These are phyloP conservation scores for Ennomos fuscantarius DNA, from an alignment of 2,888 invertebrate species.

Conservation along the genomic window DNA sequence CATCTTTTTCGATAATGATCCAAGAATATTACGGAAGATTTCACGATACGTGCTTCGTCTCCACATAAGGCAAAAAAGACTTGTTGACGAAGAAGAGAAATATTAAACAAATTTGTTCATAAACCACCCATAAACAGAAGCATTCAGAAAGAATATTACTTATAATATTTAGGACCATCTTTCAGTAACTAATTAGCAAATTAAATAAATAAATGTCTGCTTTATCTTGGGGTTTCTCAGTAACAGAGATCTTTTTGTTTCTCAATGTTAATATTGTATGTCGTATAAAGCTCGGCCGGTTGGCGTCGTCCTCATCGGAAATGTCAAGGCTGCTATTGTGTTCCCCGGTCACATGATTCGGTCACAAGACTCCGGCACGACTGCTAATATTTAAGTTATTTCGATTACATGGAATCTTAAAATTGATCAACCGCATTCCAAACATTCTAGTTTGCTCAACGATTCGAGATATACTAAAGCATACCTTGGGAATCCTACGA, in stretches of 20 bases:
- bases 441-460: slow-evolving; percentile 12
- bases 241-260: slow-evolving; percentile 25
- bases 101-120: too few species aligned
- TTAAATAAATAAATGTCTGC: neutral
- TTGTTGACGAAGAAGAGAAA: too few species aligned
- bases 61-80: too few species aligned
- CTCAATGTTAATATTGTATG: slow-evolving; percentile 34
- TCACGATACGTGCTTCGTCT: too few species aligned
- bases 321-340: slow-evolving; percentile 62
- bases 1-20: too few species aligned
- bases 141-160: too few species aligned
- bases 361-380: slow-evolving; percentile 49
- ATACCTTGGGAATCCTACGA: slow-evolving; percentile 4
- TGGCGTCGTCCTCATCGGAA: slow-evolving; percentile 57
- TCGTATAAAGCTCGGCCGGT: slow-evolving; percentile 52
- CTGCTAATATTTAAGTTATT: slow-evolving; percentile 40
- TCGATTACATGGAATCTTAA: slow-evolving; percentile 27
- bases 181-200: too few species aligned
- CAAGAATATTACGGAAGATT: too few species aligned
- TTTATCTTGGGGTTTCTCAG: slow-evolving; percentile 7
- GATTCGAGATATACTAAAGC: slow-evolving; percentile 5
- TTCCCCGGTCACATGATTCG: slow-evolving; percentile 52
- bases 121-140: too few species aligned
- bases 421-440: slow-evolving; percentile 22
- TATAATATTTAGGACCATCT: too few species aligned